Percentiles rank a stretch among this genome's conserved stretches.
Evolutionary conservation across 2,888 invertebrate genomes (phyloP).

Genomic region (Mechanitis messenoides): DNA sequence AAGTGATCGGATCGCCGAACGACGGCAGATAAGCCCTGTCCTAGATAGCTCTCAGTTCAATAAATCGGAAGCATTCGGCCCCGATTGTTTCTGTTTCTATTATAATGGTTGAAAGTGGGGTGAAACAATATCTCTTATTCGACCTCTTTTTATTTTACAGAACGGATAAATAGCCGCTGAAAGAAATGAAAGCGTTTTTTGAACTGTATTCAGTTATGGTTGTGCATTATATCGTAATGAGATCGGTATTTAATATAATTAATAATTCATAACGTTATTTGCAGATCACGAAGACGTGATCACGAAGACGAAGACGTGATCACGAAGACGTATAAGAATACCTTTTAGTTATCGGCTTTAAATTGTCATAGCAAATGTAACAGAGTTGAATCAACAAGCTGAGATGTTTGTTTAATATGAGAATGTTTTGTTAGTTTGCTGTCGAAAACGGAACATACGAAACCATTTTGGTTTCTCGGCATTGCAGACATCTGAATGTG

Average conservation of each 20-base stretch:
- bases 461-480: background rate
- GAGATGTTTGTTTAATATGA: background rate
- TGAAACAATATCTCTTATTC: background rate
- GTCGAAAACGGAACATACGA: slow-evolving; percentile 1
- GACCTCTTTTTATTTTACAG: background rate
- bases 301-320: too few relatives aligned
- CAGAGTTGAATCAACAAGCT: background rate
- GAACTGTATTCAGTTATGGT: background rate
- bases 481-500: background rate
- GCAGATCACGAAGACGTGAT: too few relatives aligned
- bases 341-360: too few relatives aligned
- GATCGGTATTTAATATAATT: background rate
- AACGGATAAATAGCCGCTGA: background rate
- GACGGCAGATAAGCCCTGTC: slow-evolving; percentile 10
- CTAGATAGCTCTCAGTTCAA: slow-evolving; percentile 8
- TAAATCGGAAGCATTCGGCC: slow-evolving; percentile 6
- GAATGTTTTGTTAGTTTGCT: slow-evolving; percentile 1
- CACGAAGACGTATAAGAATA: too few relatives aligned
- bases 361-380: too few relatives aligned
- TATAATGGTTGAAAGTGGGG: slow-evolving; percentile 3
- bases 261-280: background rate
- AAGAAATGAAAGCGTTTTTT: background rate
- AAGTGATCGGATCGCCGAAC: slow-evolving; percentile 2
- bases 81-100: slow-evolving; percentile 4
- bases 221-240: background rate